Percentiles rank a stretch among this genome's conserved stretches.
Evolutionary conservation across 2,888 invertebrate genomes (phyloP).

Genomic region (Pyrocoelia pectoralis): DNA sequence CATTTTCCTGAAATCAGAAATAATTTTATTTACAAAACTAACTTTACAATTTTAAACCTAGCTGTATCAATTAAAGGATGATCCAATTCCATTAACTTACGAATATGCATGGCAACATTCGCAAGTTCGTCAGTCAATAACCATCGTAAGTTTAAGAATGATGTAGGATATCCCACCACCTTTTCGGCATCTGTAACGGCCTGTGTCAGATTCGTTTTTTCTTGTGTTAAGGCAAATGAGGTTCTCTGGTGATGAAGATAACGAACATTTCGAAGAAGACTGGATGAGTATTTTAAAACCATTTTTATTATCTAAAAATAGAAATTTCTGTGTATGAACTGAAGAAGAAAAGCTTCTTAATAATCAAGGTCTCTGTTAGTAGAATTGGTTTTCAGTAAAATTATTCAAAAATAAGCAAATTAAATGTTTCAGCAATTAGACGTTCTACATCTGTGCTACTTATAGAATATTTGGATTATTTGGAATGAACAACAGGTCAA

Average conservation of each 20-base stretch:
- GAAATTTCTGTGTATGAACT: too few relatives aligned
- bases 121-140: constrained; percentile 95
- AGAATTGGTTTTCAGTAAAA: too few relatives aligned
- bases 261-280: neutral
- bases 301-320: too few relatives aligned
- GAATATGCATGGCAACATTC: constrained; percentile 88
- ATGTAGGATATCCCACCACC: constrained; percentile 95
- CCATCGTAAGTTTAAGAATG: constrained; percentile 90
- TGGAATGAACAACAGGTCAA: too few relatives aligned
- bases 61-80: constrained; percentile 93
- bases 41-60: constrained; percentile 63
- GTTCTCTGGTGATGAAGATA: neutral
- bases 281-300: too few relatives aligned
- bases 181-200: constrained; percentile 95
- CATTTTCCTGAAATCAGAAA: constrained; percentile 19
- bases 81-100: constrained; percentile 91
- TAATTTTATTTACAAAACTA: neutral
- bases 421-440: too few relatives aligned
- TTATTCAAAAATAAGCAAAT: too few relatives aligned
- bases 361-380: too few relatives aligned
- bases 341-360: too few relatives aligned
- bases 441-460: too few relatives aligned
- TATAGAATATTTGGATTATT: too few relatives aligned
- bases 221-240: neutral
- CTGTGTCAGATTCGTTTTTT: constrained; percentile 76